Percentiles rank a stretch among this genome's conserved stretches.
phyloP scores from a whole-genome alignment of 2,797 vertebrate genomes.

The Rhynchotus rufescens region DNA sequence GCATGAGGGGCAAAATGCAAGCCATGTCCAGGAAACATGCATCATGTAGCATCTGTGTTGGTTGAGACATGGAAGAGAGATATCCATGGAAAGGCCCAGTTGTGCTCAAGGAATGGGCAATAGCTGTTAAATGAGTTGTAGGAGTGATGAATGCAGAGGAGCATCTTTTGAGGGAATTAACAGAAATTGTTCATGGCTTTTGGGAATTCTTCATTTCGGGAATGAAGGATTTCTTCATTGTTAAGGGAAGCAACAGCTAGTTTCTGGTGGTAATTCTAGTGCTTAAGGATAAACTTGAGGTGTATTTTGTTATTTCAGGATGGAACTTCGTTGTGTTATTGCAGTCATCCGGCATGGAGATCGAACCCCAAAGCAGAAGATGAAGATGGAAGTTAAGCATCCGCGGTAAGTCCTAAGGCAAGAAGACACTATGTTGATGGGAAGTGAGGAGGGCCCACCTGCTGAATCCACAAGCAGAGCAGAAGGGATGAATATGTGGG shows the following conservation, averaged over 20 bases:
- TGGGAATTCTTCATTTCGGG: neutral
- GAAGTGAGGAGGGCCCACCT: neutral
- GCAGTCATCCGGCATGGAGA: slow-evolving; percentile 97
- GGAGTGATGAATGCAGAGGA: neutral
- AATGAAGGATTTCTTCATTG: neutral
- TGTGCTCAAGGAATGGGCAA: neutral
- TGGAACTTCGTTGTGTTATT: slow-evolving; percentile 98
- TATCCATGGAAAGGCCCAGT: neutral
- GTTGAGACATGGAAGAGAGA: neutral
- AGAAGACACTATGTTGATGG: neutral
- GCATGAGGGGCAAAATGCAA: neutral
- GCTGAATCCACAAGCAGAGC: neutral
- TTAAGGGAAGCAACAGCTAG: neutral
- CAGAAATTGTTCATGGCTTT: neutral
- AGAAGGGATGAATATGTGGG: neutral
- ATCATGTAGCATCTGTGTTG: neutral
- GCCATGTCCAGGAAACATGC: neutral
- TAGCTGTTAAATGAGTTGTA: neutral
- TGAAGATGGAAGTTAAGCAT: slow-evolving; percentile 99
- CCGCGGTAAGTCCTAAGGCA: slow-evolving; percentile 82
- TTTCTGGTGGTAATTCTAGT: neutral
- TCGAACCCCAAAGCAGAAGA: slow-evolving; percentile 98
- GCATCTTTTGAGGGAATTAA: neutral
- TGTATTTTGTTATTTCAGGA: slow-evolving; percentile 81
- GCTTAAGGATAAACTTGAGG: neutral